Evolutionary conservation across 2,888 invertebrate genomes (phyloP).

Genomic region (Oscheius sp.): DNA sequence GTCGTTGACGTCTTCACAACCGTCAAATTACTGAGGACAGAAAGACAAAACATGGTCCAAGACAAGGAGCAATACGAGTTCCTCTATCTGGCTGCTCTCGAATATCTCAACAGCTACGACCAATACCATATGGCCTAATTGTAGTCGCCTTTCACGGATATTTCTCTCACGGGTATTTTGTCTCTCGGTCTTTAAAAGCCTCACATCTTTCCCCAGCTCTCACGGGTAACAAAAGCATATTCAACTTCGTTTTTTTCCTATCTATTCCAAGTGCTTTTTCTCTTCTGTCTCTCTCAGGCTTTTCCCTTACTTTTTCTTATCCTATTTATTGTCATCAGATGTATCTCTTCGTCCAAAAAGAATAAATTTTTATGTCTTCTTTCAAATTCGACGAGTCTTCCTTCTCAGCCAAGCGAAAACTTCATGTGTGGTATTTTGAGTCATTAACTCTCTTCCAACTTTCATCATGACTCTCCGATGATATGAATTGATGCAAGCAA

Average conservation of each 20-base stretch:
- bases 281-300: conserved; percentile 6
- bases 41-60: conserved; percentile 98
- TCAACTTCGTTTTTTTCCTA: background rate
- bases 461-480: background rate
- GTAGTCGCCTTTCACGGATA: background rate
- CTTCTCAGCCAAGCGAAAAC: too few species aligned
- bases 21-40: conserved; percentile 92
- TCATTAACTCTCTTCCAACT: too few species aligned
- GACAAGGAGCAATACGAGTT: conserved; percentile 99
- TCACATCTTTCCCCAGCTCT: background rate
- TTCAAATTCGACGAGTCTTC: too few species aligned
- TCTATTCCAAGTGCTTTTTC: conserved; percentile 15
- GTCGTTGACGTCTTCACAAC: conserved; percentile 99
- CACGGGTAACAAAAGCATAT: conserved; percentile 29
- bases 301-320: background rate
- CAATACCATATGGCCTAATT: conserved; percentile 11
- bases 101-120: conserved; percentile 78
- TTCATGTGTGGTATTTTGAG: too few species aligned
- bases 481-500: background rate
- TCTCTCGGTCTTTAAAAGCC: conserved; percentile 15
- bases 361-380: too few species aligned
- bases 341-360: too few species aligned
- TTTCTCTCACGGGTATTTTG: conserved; percentile 13
- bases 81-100: conserved; percentile 97
- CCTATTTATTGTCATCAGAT: background rate